A percentile compares a stretch with the other conserved stretches of the same genome.
These are phyloP conservation scores for Drosophila lacteicornis DNA, from an alignment of 1,140 invertebrate genomes.

Conservation along the genomic window DNA sequence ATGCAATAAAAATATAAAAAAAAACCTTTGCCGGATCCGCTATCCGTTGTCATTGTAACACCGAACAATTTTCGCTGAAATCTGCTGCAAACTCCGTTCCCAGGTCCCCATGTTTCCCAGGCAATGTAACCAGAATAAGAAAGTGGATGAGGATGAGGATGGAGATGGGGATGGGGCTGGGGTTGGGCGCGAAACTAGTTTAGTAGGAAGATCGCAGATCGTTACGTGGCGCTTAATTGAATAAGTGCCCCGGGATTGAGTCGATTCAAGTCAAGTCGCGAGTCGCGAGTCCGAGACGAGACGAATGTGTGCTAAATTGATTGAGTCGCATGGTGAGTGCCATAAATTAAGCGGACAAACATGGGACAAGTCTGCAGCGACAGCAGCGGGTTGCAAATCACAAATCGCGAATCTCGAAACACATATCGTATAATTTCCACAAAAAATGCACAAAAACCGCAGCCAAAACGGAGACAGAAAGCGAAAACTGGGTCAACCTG, in stretches of 20 bases:
- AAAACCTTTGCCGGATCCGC: slow-evolving; percentile 29
- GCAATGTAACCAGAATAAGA: slow-evolving; percentile 9
- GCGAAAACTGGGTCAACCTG: slow-evolving; percentile 82
- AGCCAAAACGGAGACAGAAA: slow-evolving; percentile 64
- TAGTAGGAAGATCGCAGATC: slow-evolving; percentile 64
- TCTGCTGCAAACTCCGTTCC: slow-evolving; percentile 12
- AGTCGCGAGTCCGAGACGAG: not conserved
- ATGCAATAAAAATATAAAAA: slow-evolving; percentile 13
- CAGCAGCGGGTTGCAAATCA: slow-evolving; percentile 59
- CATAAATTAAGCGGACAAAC: slow-evolving; percentile 64
- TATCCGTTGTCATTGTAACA: slow-evolving; percentile 15
- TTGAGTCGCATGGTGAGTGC: slow-evolving; percentile 57
- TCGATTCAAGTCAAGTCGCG: not conserved
- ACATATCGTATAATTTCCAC: slow-evolving; percentile 75
- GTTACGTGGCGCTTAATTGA: slow-evolving; percentile 76
- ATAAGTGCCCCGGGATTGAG: slow-evolving; percentile 53
- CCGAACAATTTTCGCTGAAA: not conserved
- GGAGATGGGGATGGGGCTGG: not conserved
- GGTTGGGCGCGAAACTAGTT: slow-evolving; percentile 62
- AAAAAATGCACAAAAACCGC: slow-evolving; percentile 47
- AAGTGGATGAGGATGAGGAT: slow-evolving; percentile 2
- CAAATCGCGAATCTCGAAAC: slow-evolving; percentile 14
- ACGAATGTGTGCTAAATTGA: slow-evolving; percentile 76
- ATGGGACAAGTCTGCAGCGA: slow-evolving; percentile 62
- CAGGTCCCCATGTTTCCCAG: slow-evolving; percentile 6